Evolutionary conservation across 92 coral and sea anemone species (phyloP), one percentile per base, ranked within the genome.

Genomic region (Heteractis magnifica): DNA sequence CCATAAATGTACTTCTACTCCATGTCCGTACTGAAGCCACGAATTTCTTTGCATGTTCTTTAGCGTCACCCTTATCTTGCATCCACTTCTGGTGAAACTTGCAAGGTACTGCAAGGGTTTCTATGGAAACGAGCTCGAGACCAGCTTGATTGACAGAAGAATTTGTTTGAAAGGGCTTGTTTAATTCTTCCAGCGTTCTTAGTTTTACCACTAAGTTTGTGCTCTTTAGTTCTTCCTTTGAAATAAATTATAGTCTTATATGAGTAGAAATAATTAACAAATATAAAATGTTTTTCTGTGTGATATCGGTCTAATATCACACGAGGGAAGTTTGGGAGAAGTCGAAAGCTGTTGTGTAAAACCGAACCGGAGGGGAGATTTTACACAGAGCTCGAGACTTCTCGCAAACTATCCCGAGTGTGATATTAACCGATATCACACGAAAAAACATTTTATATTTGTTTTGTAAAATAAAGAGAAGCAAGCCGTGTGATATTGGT

Each of bases 131-230:
- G n/a, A 93, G 85, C 56, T 89, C 83, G 53, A 93, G 91, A 41
- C 97, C 97, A 71, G 92, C 92, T 71, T 83, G 82, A 1, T 86
- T 77, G 86, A 93, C 94, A 48, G 94, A 86, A 12, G 94, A 90
- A 79, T 88, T 90, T 19, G 81, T 53, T 16, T 76, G 84, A 77
- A 93, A 93, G 12, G 94, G 97, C 75, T 88, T 76, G 78, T 86
- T 90, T 85, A 86, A 90, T 72, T 93, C 97, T 44, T 83, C 65
- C 6, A 88, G 80, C 2, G 97, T 88, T 72, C 97, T 90, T 26
- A 59, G 91, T 74, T 93, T 90, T 55, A 77, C 83, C 53, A 75
- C 74, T 78, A 90, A 88, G n/a, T 88, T 93, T 26, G 97, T 93
- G 78, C 71, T 81, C 65, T 79, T 52, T 81, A 93, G 88, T 78